Evolutionary conservation across 2,113 vertebrate genomes (phyloP).

Genomic region (human): DNA sequence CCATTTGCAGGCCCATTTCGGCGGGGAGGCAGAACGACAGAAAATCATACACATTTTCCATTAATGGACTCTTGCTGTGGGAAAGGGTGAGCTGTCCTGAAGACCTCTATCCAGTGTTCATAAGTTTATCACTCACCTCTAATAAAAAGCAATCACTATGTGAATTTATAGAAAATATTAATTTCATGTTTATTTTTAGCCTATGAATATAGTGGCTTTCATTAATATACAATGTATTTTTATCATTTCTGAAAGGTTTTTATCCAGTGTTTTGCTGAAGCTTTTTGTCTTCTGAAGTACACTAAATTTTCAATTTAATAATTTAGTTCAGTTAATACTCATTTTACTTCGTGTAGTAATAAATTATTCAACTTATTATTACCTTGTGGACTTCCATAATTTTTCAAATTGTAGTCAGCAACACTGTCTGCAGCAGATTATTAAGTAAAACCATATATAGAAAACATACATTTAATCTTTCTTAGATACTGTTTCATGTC

Average conservation of each 20-base stretch:
- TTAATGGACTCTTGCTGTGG: neutral
- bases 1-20: neutral
- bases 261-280: constrained; percentile 31
- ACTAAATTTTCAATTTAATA: constrained; percentile 38
- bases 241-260: constrained; percentile 51
- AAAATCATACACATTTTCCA: accelerated
- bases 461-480: neutral
- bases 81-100: neutral
- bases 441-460: neutral
- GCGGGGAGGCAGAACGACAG: neutral
- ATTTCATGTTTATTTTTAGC: constrained; percentile 29
- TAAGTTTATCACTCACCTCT: constrained; percentile 10
- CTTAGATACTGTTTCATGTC: neutral
- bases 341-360: neutral
- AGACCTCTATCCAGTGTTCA: neutral
- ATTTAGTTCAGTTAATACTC: constrained; percentile 35
- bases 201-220: constrained; percentile 36
- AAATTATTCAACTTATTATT: neutral
- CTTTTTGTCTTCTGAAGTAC: constrained; percentile 23
- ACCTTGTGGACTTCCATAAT: neutral
- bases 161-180: neutral
- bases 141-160: constrained; percentile 18
- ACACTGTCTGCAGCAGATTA: neutral
- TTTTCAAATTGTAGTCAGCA: neutral
- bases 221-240: constrained; percentile 67